Conservation (phyloP, 2,797 vertebrate genomes). For the Poeciliopsis paucimaculata region DNA sequence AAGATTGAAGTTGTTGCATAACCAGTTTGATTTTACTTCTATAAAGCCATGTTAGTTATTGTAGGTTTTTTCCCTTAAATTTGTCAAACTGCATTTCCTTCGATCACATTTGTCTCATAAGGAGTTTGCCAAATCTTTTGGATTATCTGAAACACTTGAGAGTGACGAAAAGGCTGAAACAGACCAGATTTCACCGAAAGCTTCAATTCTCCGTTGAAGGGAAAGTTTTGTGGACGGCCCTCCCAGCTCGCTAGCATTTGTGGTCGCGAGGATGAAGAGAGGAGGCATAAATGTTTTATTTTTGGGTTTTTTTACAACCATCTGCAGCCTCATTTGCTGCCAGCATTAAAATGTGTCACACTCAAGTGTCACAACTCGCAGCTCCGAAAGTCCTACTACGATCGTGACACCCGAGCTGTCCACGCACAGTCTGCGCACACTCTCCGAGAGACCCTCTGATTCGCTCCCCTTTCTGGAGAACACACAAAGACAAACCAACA, state of each 20-base stretch:
- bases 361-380: slow-evolving; percentile 7
- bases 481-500: background rate
- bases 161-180: background rate
- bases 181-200: background rate
- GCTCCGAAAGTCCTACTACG: background rate
- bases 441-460: background rate
- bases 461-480: background rate
- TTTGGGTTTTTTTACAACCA: background rate
- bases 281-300: background rate
- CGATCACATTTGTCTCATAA: background rate
- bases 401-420: background rate
- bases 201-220: background rate
- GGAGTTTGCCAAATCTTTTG: background rate
- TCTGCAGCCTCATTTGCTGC: background rate
- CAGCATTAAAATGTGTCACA: slow-evolving; percentile 3
- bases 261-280: background rate
- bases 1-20: background rate
- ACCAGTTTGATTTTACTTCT: background rate
- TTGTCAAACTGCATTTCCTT: background rate
- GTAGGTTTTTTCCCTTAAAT: background rate
- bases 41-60: background rate
- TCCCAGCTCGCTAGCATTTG: background rate
- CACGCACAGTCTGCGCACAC: background rate
- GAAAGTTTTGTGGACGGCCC: background rate
- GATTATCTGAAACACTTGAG: background rate